Conservation (phyloP, 2,888 invertebrate genomes). For the Acronicta aceris region DNA sequence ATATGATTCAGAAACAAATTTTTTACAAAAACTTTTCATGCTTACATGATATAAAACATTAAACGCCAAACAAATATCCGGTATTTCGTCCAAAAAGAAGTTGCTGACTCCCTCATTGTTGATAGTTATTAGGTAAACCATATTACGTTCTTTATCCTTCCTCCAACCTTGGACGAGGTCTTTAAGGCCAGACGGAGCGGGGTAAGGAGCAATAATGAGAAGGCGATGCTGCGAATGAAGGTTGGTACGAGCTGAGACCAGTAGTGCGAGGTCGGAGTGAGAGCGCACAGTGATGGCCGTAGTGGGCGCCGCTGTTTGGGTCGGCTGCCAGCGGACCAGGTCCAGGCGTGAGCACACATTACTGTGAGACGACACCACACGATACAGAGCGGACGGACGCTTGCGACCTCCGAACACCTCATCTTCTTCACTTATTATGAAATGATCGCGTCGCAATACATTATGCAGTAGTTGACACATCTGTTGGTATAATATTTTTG, state of each 20-base stretch:
- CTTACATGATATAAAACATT: conserved; percentile 66
- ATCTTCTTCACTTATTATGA: conserved; percentile 49
- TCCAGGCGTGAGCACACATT: conserved; percentile 26
- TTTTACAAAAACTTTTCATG: conserved; percentile 1
- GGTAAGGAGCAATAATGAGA: conserved; percentile 38
- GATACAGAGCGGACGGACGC: conserved; percentile 33
- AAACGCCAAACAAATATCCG: conserved; percentile 63
- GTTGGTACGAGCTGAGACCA: conserved; percentile 25
- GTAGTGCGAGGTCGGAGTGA: conserved; percentile 18
- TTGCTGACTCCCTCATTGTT: conserved; percentile 60
- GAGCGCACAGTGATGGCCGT: conserved; percentile 43
- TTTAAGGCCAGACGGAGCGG: conserved; percentile 37
- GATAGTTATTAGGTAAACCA: conserved; percentile 64
- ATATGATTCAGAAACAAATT: not conserved
- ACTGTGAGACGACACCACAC: conserved; percentile 32
- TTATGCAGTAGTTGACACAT: conserved; percentile 38
- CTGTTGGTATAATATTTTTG: conserved; percentile 14
- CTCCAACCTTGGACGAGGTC: conserved; percentile 63
- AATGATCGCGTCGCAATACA: conserved; percentile 28
- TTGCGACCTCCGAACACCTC: conserved; percentile 12
- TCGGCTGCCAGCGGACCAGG: conserved; percentile 46
- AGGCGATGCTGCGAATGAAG: conserved; percentile 32
- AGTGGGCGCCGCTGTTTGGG: conserved; percentile 14
- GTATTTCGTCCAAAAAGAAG: conserved; percentile 59
- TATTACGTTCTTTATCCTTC: conserved; percentile 55